These are phyloP conservation scores for Phyllotreta striolata DNA, from an alignment of 2,888 invertebrate species.

Conservation along the genomic window DNA sequence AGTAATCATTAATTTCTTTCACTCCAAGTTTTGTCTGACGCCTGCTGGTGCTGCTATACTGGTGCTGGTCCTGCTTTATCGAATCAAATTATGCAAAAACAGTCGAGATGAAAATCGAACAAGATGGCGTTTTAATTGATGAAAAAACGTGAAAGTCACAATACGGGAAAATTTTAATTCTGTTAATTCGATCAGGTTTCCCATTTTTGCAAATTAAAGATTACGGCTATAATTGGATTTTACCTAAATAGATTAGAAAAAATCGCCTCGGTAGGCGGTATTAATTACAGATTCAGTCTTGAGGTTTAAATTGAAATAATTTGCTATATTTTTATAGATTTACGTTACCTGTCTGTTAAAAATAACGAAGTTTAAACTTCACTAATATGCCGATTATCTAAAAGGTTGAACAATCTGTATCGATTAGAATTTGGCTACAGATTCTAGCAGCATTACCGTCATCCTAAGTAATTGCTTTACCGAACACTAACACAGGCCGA, in stretches of 20 bases:
- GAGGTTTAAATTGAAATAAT: too few species aligned
- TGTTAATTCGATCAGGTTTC: conserved; percentile 16
- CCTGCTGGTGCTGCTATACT: conserved; percentile 21
- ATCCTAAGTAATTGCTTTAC: conserved; percentile 43
- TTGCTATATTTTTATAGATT: too few species aligned
- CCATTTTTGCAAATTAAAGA: conserved; percentile 10
- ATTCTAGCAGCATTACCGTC: conserved; percentile 50
- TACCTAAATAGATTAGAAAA: too few species aligned
- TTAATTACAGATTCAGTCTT: too few species aligned
- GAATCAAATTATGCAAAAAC: conserved; percentile 40
- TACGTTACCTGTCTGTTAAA: too few species aligned
- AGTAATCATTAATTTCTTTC: conserved; percentile 33
- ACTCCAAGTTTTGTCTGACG: conserved; percentile 23
- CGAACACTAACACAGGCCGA: conserved; percentile 31
- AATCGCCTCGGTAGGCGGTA: too few species aligned
- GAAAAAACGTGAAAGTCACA: conserved; percentile 30
- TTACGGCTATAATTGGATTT: conserved; percentile 3
- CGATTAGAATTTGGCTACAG: conserved; percentile 48
- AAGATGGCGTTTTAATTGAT: conserved; percentile 41
- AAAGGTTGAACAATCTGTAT: background rate
- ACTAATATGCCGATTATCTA: too few species aligned
- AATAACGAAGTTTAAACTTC: too few species aligned
- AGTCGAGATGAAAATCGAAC: conserved; percentile 36
- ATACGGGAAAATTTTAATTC: conserved; percentile 19
- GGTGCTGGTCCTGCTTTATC: conserved; percentile 17